Evolutionary conservation across 2,797 vertebrate species (phyloP).

Genomic region (Clarias pachynema): DNA sequence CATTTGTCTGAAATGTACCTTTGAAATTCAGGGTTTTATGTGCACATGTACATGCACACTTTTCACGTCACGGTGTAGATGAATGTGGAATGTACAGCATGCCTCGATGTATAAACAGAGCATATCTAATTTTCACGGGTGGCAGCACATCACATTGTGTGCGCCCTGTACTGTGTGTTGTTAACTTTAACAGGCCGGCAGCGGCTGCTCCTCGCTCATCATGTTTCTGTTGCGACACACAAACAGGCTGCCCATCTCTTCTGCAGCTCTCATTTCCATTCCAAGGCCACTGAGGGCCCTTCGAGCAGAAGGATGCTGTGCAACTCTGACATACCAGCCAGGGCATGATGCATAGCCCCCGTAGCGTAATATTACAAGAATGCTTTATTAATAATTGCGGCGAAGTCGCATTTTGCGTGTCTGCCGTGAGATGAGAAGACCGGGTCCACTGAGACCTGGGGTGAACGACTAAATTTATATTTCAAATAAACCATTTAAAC

Average conservation of each 20-base stretch:
- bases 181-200: constrained; percentile 12
- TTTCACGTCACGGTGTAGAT: not conserved
- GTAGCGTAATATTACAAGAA: not conserved
- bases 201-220: not conserved
- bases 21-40: no score
- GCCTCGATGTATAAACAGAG: not conserved
- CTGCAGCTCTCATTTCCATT: constrained; percentile 34
- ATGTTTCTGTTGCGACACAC: constrained; percentile 13
- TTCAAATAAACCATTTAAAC: constrained; percentile 53
- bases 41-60: not conserved
- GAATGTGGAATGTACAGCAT: not conserved
- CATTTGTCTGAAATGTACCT: no score
- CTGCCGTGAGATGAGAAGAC: constrained; percentile 11
- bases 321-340: not conserved
- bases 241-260: not conserved
- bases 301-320: constrained; percentile 24
- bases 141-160: constrained; percentile 8
- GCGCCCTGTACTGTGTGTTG: constrained; percentile 6
- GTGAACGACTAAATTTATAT: constrained; percentile 49
- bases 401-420: constrained; percentile 21
- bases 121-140: not conserved
- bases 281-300: constrained; percentile 30
- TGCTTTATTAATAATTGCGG: constrained; percentile 35
- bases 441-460: not conserved
- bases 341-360: not conserved